A percentile compares a stretch with the other conserved stretches of the same genome.
These are phyloP conservation scores for Coelopa frigida DNA, from an alignment of 1,140 invertebrate genomes.

Conservation along the genomic window DNA sequence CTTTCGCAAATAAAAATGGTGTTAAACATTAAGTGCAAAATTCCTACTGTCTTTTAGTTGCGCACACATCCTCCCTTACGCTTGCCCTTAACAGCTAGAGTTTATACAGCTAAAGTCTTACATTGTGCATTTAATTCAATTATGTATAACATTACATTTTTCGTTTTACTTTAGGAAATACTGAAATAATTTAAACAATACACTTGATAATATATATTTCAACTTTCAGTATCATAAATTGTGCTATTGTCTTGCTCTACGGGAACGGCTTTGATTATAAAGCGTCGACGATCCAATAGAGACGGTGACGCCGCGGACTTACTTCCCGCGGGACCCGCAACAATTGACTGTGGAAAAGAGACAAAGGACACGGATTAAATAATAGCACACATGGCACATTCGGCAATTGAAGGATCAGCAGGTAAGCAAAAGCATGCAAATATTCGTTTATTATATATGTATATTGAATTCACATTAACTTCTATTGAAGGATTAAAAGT, in stretches of 20 bases:
- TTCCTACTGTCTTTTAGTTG: no score
- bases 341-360: conserved; percentile 3
- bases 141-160: no score
- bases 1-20: no score
- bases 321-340: conserved; percentile 2
- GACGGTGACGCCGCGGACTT: conserved; percentile 2
- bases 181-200: neutral
- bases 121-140: no score
- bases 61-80: no score
- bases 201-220: conserved; percentile 3
- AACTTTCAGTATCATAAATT: conserved; percentile 16
- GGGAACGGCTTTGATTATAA: conserved; percentile 36
- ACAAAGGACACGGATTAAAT: neutral
- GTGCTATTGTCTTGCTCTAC: conserved; percentile 37
- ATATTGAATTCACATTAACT: neutral
- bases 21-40: no score
- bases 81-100: no score
- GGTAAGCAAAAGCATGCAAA: neutral
- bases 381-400: conserved; percentile 3
- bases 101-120: no score
- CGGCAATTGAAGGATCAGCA: no score
- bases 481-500: neutral
- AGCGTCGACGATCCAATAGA: conserved; percentile 31
- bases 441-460: neutral
- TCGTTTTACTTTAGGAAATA: neutral